Evolutionary conservation across 2,113 vertebrate species (phyloP).

Genomic region (Corapipo altera): DNA sequence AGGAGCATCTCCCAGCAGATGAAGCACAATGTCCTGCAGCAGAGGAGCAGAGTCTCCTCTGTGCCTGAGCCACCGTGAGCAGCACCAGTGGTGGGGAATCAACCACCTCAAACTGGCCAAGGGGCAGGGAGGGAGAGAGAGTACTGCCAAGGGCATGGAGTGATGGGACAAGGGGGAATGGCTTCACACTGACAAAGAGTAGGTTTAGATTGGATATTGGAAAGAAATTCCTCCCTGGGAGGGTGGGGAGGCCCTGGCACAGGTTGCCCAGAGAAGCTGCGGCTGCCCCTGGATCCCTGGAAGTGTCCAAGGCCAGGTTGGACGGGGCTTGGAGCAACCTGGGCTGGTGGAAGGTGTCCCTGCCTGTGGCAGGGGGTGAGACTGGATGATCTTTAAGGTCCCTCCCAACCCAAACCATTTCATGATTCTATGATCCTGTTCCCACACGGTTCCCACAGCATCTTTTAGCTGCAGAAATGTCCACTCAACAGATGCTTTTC

Average conservation of each 20-base stretch:
- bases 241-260: not conserved
- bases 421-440: not conserved
- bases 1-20: not conserved
- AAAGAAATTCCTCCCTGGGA: not conserved
- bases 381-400: not conserved
- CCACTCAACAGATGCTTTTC: not conserved
- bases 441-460: not conserved
- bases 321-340: not conserved
- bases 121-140: not conserved
- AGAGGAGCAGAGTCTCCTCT: not conserved
- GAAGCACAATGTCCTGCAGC: not conserved
- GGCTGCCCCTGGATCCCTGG: not conserved
- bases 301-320: not conserved
- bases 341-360: not conserved
- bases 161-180: not conserved
- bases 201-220: not conserved
- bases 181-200: not conserved
- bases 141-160: not conserved
- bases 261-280: not conserved
- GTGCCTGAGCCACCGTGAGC: rapidly evolving
- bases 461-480: not conserved
- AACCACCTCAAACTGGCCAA: not conserved
- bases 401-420: not conserved
- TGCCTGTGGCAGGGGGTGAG: not conserved
- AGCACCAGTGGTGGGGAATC: not conserved